Base-by-base conservation (phyloP, 2,797 vertebrate genomes). In the Nothura maculosa region DNA sequence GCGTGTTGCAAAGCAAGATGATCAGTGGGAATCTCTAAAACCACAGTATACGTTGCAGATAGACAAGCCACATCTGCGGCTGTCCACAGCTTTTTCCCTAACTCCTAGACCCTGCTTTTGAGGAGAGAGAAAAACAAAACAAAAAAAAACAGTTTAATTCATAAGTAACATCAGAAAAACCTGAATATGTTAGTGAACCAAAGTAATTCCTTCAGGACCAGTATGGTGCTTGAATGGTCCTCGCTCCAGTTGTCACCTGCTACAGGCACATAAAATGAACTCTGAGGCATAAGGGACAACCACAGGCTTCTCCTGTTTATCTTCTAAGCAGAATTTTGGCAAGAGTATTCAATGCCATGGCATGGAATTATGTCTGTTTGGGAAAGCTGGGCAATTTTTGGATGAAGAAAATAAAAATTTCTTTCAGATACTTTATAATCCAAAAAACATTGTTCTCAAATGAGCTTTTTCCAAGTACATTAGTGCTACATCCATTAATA, bases 401-500 rank as follows among this genome's bases (percentile, higher is more conserved):
- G 81, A 84, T 60, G 48, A 77, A 78, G 83, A 87, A 86, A 91
- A 93, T 64, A 90, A 87, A 94, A 94, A 89, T 43, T 36, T 85
- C 70, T 86, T 61, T 80, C 72, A 78, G 75, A 89, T 85, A 92
- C 85, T 92, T 89, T 90, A 82, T 94, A 92, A 94, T 90, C 69
- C 58, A 57, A 92, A 96, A 95, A 94, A 78, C 6, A 1, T 92
- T 68, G 68, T 24, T 75, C 75, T 92, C 50, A 82, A 91, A 91
- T 48, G 85, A 86, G 78, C 45, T 86, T 94, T 95, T 95, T 87
- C 90, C 81, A 85, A 90, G 66, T 58, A 60, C 61, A 55, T 94
- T 77, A 85, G 72, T 62, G 61, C 64, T 85, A 7, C 68, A 94
- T 76, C 79, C 86, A 95, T 90, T 87, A 90, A 92, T 95, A 95